Conservation (phyloP, 2,888 invertebrate genomes). For the Eurytoma adleriae region DNA sequence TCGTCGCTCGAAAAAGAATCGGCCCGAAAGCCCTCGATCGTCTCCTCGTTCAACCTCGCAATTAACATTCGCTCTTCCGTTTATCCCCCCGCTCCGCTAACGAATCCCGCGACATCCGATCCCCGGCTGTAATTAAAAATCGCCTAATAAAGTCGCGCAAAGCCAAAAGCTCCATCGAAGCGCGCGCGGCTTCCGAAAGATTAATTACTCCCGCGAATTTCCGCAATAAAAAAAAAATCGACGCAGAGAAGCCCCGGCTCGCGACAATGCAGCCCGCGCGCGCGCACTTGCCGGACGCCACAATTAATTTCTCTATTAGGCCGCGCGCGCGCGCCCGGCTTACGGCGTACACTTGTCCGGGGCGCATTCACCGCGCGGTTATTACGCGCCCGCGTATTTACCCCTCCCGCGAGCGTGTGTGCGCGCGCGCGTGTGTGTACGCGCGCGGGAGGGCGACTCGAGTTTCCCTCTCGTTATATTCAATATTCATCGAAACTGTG, state of each 20-base stretch:
- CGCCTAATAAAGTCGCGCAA: too few species aligned
- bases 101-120: too few species aligned
- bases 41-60: too few species aligned
- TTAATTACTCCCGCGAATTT: too few species aligned
- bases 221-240: too few species aligned
- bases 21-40: too few species aligned
- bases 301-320: constrained; percentile 54
- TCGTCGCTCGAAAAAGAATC: too few species aligned
- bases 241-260: background rate
- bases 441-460: background rate
- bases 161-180: too few species aligned
- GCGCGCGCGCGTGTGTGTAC: background rate
- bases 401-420: background rate
- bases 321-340: constrained; percentile 18
- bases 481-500: constrained; percentile 40
- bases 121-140: too few species aligned
- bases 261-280: background rate
- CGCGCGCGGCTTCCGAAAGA: too few species aligned
- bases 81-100: too few species aligned
- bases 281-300: background rate
- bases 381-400: background rate
- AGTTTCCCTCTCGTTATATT: constrained; percentile 19
- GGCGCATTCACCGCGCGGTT: constrained; percentile 1
- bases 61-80: too few species aligned
- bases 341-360: background rate